A percentile compares a stretch with the other conserved stretches of the same genome.
Conservation (phyloP, 2,888 invertebrate genomes). For the Nemoura dubitans region DNA sequence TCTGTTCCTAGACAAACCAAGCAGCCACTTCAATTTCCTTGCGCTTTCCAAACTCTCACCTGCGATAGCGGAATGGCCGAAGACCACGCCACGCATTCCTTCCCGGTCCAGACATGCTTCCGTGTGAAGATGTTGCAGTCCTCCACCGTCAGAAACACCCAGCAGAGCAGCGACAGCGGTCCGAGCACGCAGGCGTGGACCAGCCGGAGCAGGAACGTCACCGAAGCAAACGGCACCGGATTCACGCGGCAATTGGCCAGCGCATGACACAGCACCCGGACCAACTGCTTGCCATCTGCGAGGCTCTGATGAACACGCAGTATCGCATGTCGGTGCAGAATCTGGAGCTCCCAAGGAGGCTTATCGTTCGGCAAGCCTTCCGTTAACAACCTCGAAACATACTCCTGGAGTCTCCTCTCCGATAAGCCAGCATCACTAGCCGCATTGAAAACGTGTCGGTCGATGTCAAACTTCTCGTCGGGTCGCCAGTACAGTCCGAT, state of each 20-base stretch:
- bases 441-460: slow-evolving; percentile 62
- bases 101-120: slow-evolving; percentile 26
- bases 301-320: slow-evolving; percentile 64
- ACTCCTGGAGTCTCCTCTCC: slow-evolving; percentile 55
- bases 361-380: slow-evolving; percentile 59
- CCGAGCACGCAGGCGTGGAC: slow-evolving; percentile 33
- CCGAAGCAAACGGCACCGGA: slow-evolving; percentile 53
- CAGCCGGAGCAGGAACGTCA: not conserved
- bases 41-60: slow-evolving; percentile 50
- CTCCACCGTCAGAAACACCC: slow-evolving; percentile 59
- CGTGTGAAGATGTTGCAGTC: slow-evolving; percentile 61
- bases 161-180: slow-evolving; percentile 62
- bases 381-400: slow-evolving; percentile 60
- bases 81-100: slow-evolving; percentile 59
- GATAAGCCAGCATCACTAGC: slow-evolving; percentile 54
- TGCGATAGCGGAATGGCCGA: slow-evolving; percentile 57
- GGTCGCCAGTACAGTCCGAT: slow-evolving; percentile 63
- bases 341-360: slow-evolving; percentile 66
- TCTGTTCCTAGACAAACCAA: not conserved
- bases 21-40: no score
- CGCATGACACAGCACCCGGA: slow-evolving; percentile 54
- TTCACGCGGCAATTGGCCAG: slow-evolving; percentile 53
- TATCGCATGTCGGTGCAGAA: slow-evolving; percentile 60
- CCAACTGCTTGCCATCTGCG: slow-evolving; percentile 64
- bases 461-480: slow-evolving; percentile 62